These are phyloP conservation scores for Stictocephala bisonia DNA, from an alignment of 2,888 invertebrate genomes.

Conservation along the genomic window DNA sequence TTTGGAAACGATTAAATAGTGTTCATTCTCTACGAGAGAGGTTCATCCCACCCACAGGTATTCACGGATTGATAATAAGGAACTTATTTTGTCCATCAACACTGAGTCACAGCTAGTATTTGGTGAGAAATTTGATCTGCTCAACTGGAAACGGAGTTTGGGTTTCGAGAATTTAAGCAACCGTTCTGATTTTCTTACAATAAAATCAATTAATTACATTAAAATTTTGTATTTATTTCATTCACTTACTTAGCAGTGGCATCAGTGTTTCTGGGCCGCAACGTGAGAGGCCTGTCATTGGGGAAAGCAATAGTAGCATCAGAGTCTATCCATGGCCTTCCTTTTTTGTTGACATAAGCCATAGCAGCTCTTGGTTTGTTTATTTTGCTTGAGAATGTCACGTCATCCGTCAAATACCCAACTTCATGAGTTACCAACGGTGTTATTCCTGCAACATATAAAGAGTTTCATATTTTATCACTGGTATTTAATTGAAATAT, in stretches of 20 bases:
- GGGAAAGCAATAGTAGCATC: slow-evolving; percentile 63
- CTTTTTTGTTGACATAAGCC: slow-evolving; percentile 27
- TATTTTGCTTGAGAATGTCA: slow-evolving; percentile 58
- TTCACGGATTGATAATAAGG: no score
- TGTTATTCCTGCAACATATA: slow-evolving; percentile 61
- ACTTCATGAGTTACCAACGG: slow-evolving; percentile 63
- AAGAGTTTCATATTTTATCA: neutral
- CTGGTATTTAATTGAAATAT: neutral
- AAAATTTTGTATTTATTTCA: no score
- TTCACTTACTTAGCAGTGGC: slow-evolving; percentile 46
- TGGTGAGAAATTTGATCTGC: no score
- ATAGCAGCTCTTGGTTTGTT: slow-evolving; percentile 59
- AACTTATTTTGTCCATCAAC: no score
- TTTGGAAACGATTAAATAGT: no score
- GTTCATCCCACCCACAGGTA: no score
- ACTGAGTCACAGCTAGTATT: no score
- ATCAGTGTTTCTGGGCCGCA: slow-evolving; percentile 61
- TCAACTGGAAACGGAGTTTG: no score
- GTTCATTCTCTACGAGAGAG: no score
- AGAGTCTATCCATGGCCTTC: slow-evolving; percentile 47
- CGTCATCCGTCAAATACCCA: slow-evolving; percentile 62
- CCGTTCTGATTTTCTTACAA: no score
- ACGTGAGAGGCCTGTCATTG: slow-evolving; percentile 62
- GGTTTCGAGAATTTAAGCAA: no score
- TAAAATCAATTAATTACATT: no score